Evolutionary conservation across 2,888 invertebrate species (phyloP), one percentile per base, ranked within the genome.

Genomic region (Heliconius charithonia): DNA sequence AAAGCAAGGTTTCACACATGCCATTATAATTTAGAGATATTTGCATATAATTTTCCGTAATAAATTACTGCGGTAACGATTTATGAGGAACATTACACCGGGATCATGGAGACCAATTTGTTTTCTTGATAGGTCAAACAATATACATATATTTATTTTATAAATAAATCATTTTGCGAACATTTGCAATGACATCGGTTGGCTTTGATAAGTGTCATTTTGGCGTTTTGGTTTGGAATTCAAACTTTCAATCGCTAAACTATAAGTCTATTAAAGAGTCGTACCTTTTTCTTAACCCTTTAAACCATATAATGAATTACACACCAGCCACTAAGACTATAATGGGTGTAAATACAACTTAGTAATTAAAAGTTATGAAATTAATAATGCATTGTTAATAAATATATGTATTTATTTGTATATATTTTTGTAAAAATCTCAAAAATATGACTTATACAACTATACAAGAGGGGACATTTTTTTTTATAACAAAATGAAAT

Each of bases 1-100:
- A 75, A 56, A 67, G 56, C 63, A 71, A 79, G 75, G 74, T 79
- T 79, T 66, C 63, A 79, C 63, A 79, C 69, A 59, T 75, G 66
- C 56, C 71, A 63, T 79, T 79, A 56, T 78, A 72, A 78, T 74
- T 67, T 78, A 76, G 69, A 73, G 66, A 76, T 72, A 78, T 78
- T 78, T 78, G 72, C 80, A 72, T 80, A 63, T 76, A 76, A 73
- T 73, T 79, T 79, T 77, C 79, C 67, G 72, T 81, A 66, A 79
- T 79, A 75, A 79, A 81, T 81, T 79, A 77, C 79, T 77, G 72
- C 77, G 81, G 79, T 79, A 77, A 81, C 75, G 75, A 81, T 81
- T 81, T 81, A 81, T 79, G 80, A 73, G 74, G 75, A 79, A 79
- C 79, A 81, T 79, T 81, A 77, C 67, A 71, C 65, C 63, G 75